A percentile compares a stretch with the other conserved stretches of the same genome.
These are phyloP conservation scores for Prorops nasuta DNA, from an alignment of 1,140 invertebrate genomes.

Conservation along the genomic window DNA sequence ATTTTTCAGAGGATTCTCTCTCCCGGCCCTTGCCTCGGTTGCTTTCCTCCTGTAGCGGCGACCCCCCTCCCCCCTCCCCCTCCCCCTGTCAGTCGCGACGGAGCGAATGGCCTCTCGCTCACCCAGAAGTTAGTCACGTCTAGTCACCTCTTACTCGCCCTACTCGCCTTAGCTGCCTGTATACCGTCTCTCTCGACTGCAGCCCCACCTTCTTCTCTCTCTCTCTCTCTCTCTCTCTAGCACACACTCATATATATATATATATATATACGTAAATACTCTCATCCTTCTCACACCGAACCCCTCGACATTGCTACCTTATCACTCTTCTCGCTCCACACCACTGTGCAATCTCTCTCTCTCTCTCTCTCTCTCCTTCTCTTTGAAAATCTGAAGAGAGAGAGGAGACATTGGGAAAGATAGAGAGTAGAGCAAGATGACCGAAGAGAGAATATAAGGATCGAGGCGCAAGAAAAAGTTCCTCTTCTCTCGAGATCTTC, in stretches of 20 bases:
- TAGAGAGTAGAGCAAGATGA: no score
- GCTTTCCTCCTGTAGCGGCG: background rate
- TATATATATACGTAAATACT: no score
- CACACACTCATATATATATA: no score
- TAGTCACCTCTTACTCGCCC: constrained; percentile 26
- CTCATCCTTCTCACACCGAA: constrained; percentile 1
- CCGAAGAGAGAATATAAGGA: no score
- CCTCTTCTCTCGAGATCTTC: no score
- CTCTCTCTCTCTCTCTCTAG: background rate
- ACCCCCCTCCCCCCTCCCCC: background rate
- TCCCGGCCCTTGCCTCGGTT: background rate
- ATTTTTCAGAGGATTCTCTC: constrained; percentile 28
- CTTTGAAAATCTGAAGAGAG: no score
- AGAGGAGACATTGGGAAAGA: no score
- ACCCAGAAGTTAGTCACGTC: constrained; percentile 26
- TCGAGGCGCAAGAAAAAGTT: no score
- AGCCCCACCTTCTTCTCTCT: background rate
- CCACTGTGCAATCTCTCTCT: constrained; percentile 9
- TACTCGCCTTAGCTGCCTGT: constrained; percentile 17
- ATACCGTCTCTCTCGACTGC: constrained; percentile 2
- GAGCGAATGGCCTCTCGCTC: constrained; percentile 9
- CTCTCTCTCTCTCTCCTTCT: constrained; percentile 17
- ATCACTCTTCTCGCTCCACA: constrained; percentile 11
- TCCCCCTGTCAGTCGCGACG: constrained; percentile 7
- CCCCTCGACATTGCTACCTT: constrained; percentile 16